Evolutionary conservation across 2,797 vertebrate species (phyloP), one percentile per base, ranked within the genome.

Genomic region (Paratrypauchen microcephalus): DNA sequence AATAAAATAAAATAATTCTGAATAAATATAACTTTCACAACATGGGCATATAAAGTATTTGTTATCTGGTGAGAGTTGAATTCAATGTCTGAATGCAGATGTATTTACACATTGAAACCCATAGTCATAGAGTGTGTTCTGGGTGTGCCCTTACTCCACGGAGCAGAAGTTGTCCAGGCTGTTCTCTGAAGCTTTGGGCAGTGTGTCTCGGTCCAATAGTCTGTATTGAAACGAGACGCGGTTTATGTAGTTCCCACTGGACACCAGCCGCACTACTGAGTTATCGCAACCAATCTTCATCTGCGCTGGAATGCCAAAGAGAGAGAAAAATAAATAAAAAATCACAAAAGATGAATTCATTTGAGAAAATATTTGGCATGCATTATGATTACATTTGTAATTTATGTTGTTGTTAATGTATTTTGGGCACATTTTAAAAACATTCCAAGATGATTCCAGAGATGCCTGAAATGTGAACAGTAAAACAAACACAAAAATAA

Each of bases 251-350:
- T 95, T 97, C 57, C 97, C 97, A 0, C 97, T 99, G 85, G 97
- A 98, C 65, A 99, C 95, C 94, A 99, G 91, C 74, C 97, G 90
- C 82, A 99, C 89, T 88, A 98, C 97, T 0, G 95, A 95, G 85
- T 98, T 97, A 90, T 99, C 97, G 86, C 97, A 99, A 66, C 95
- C 95, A 21, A 99, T 95, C 91, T 96, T 97, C 94, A 98, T 95
- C 91, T 97, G 96, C 32, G 95, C 97, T 99, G 80, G 70, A 68
- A 69, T 4, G 59, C 24, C 71, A 74, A 41, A 70, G 50, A 84
- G 59, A 74, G 64, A 77, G 71, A 79, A 23, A n/a, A 23, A 54
- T n/a, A 50, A 52, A 52, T 2, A 26, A 7, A 52, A 52, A 54
- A 11, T 23, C 52, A 55, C 21, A 52, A n/a, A n/a, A n/a, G 52